A percentile compares a stretch with the other conserved stretches of the same genome.
These are phyloP conservation scores for Alauda arvensis DNA, from an alignment of 2,797 vertebrate genomes.

Conservation along the genomic window DNA sequence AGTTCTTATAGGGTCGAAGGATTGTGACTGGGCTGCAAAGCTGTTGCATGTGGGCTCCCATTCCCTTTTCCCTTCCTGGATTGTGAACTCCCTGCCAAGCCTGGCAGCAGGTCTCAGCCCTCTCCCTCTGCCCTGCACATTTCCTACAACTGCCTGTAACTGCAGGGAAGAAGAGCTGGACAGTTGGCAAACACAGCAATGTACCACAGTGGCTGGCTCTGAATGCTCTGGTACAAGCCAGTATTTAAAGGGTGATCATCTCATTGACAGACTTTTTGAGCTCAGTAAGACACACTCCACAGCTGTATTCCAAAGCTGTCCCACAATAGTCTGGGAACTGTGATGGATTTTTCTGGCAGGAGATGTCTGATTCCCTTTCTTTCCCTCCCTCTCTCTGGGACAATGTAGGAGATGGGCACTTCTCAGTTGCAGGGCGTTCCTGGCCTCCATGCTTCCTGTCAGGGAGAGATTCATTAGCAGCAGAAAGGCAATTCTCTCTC, in stretches of 20 bases:
- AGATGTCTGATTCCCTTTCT: neutral
- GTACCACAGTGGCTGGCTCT: neutral
- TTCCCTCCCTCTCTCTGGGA: neutral
- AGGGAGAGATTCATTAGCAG: conserved; percentile 14
- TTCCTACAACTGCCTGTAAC: neutral
- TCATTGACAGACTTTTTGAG: neutral
- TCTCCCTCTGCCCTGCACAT: neutral
- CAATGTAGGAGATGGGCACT: neutral
- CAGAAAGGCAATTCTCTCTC: neutral
- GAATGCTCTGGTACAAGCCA: neutral
- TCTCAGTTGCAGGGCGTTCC: neutral
- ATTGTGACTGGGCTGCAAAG: neutral
- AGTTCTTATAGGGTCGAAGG: neutral
- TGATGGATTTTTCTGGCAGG: neutral
- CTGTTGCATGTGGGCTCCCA: neutral
- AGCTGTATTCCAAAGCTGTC: neutral
- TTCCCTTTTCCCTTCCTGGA: neutral
- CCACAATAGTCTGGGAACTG: neutral
- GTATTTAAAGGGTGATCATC: neutral
- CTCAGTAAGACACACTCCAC: neutral
- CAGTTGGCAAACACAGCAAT: rapidly evolving
- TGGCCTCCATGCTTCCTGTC: neutral
- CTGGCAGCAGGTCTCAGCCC: neutral
- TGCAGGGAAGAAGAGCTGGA: neutral
- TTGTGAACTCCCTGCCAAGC: neutral